phyloP scores from a whole-genome alignment of 2,888 invertebrate species.

The Ophraella communa region DNA sequence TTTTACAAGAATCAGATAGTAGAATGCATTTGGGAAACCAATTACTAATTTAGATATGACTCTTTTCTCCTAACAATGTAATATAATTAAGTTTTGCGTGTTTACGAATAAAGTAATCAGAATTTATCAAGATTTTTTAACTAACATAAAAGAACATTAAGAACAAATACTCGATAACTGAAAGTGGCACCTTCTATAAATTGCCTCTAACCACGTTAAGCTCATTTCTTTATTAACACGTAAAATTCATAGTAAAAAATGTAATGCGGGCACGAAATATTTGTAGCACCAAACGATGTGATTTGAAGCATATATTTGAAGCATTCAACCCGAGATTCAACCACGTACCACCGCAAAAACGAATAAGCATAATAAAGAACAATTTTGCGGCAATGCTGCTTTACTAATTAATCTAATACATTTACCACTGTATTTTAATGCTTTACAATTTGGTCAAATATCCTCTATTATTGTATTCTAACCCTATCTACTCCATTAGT shows the following conservation, averaged over 20 bases:
- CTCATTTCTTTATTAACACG: constrained; percentile 45
- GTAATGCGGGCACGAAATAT: too few species aligned
- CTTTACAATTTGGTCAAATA: too few species aligned
- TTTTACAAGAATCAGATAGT: constrained; percentile 1
- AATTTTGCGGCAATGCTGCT: too few species aligned
- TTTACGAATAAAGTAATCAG: constrained; percentile 30
- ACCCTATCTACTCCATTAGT: too few species aligned
- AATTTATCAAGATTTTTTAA: constrained; percentile 45
- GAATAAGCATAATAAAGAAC: too few species aligned
- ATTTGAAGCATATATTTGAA: too few species aligned
- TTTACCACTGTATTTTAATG: too few species aligned
- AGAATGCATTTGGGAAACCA: constrained; percentile 10
- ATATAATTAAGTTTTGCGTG: constrained; percentile 37
- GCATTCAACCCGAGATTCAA: too few species aligned
- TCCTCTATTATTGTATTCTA: too few species aligned
- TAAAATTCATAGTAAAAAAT: not conserved
- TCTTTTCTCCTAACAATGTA: constrained; percentile 32
- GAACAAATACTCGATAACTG: constrained; percentile 46
- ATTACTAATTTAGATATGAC: constrained; percentile 32
- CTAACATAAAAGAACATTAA: constrained; percentile 46
- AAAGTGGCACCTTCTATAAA: constrained; percentile 48
- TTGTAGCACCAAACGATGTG: too few species aligned
- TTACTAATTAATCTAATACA: too few species aligned
- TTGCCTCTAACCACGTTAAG: constrained; percentile 46
- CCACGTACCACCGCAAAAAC: too few species aligned